Percentiles rank a stretch among this genome's conserved stretches.
Conservation (phyloP, 2,797 vertebrate species). For the Gymnopithys bicolor region DNA sequence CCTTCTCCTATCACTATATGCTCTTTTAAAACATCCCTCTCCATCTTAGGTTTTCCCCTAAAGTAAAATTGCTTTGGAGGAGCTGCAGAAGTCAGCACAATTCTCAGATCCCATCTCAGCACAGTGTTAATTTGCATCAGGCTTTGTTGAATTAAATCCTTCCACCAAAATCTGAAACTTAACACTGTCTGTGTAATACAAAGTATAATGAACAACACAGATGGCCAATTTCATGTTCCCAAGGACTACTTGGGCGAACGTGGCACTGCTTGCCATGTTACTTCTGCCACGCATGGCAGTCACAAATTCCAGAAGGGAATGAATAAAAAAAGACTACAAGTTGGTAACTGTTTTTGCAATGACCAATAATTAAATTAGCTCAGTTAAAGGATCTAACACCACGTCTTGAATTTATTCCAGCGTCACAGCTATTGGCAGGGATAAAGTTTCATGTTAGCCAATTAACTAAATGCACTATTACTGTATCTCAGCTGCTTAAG, state of each 20-base stretch:
- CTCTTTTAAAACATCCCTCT: not conserved
- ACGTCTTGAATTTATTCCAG: conserved; percentile 53
- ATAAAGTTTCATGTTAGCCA: conserved; percentile 67
- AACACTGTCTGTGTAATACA: not conserved
- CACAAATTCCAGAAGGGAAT: not conserved
- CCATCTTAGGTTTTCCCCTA: not conserved
- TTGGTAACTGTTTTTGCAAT: not conserved
- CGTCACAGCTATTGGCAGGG: conserved; percentile 46
- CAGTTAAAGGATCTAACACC: conserved; percentile 30
- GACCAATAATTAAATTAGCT: conserved; percentile 39
- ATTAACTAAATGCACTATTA: conserved; percentile 70
- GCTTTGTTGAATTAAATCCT: not conserved
- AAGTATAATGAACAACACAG: not conserved
- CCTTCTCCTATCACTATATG: not conserved
- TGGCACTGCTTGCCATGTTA: fast-evolving
- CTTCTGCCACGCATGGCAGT: not conserved
- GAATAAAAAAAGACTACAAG: not conserved
- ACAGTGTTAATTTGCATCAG: not conserved
- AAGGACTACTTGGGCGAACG: not conserved
- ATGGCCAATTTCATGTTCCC: not conserved
- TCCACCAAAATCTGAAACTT: not conserved
- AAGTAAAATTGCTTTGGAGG: not conserved
- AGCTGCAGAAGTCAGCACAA: not conserved
- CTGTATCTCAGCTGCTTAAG: conserved; percentile 61
- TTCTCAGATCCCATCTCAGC: not conserved